Percentiles rank a stretch among this genome's conserved stretches.
These are phyloP conservation scores for Drosophila mayri DNA, from an alignment of 1,140 invertebrate species.

Conservation along the genomic window DNA sequence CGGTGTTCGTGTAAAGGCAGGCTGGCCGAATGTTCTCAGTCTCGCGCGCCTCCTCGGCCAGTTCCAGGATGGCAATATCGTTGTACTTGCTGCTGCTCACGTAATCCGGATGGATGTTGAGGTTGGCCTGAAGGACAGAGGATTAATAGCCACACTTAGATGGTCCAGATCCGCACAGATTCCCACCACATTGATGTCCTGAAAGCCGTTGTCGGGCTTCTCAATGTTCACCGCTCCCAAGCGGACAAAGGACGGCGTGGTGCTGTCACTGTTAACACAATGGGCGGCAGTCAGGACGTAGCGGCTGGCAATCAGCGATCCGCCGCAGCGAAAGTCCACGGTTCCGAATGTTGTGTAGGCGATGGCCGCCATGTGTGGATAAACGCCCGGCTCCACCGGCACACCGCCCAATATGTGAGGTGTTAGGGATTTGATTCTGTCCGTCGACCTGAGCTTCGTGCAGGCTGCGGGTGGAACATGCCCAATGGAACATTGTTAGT, in stretches of 20 bases:
- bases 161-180: too few relatives aligned
- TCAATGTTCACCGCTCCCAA: constrained; percentile 65
- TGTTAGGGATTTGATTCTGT: constrained; percentile 11
- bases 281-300: constrained; percentile 90
- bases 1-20: constrained; percentile 58
- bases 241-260: constrained; percentile 55
- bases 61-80: constrained; percentile 73
- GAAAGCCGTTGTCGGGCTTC: background rate
- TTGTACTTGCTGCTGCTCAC: constrained; percentile 63
- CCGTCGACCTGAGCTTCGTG: constrained; percentile 12
- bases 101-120: constrained; percentile 66
- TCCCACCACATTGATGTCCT: constrained; percentile 62
- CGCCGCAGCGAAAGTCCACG: constrained; percentile 85
- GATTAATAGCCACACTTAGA: background rate
- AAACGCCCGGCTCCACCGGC: constrained; percentile 56
- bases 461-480: constrained; percentile 36
- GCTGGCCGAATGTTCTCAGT: constrained; percentile 43
- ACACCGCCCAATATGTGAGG: constrained; percentile 70
- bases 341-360: constrained; percentile 44
- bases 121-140: constrained; percentile 15
- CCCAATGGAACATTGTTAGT: background rate
- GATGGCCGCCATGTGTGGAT: constrained; percentile 81
- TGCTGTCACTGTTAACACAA: constrained; percentile 86
- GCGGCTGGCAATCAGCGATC: constrained; percentile 84
- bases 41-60: constrained; percentile 44